Evolutionary conservation across 2,797 vertebrate genomes (phyloP).

Genomic region (Protosalanx chinensis): DNA sequence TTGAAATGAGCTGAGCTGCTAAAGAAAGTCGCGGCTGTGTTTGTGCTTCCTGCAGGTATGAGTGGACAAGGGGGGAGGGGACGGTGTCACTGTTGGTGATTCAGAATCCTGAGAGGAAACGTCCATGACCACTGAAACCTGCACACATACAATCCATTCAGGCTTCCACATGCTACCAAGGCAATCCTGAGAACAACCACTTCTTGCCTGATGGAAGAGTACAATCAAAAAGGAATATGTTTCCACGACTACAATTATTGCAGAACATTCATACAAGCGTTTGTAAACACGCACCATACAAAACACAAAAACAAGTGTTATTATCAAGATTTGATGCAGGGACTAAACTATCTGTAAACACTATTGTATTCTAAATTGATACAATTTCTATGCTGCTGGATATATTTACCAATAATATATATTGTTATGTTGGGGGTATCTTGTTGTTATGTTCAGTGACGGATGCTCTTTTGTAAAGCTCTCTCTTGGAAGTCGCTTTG

Average conservation of each 20-base stretch:
- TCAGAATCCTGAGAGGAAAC: constrained; percentile 85
- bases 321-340: no score
- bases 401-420: no score
- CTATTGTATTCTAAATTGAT: no score
- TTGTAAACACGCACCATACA: background rate
- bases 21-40: background rate
- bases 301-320: no score
- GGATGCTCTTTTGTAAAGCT: no score
- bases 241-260: background rate
- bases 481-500: no score
- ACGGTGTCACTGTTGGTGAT: constrained; percentile 77
- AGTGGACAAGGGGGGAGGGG: constrained; percentile 78
- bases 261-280: background rate
- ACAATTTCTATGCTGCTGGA: no score
- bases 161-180: background rate
- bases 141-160: background rate
- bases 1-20: background rate
- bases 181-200: background rate
- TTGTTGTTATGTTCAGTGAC: no score
- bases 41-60: constrained; percentile 68
- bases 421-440: no score
- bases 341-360: no score
- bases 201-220: background rate
- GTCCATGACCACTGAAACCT: constrained; percentile 50
- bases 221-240: background rate